Evolutionary conservation across 2,797 vertebrate species (phyloP).

Genomic region (Podargus strigoides): DNA sequence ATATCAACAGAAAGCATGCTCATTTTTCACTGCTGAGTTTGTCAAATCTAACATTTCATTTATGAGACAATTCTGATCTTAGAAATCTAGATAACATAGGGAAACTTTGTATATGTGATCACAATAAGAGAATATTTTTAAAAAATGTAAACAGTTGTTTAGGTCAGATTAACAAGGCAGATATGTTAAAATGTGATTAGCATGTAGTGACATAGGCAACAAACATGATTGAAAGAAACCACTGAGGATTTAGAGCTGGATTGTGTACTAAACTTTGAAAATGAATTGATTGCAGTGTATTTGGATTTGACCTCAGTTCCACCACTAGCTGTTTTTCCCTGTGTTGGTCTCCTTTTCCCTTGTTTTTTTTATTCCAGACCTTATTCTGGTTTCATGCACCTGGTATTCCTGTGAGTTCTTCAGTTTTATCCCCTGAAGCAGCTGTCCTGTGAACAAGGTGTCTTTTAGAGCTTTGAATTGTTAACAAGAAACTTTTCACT

Average conservation of each 20-base stretch:
- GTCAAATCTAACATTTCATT: background rate
- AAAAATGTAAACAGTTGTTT: background rate
- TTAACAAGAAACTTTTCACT: background rate
- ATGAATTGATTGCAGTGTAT: background rate
- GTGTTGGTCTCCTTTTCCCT: background rate
- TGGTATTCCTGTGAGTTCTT: background rate
- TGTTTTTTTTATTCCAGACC: fast-evolving
- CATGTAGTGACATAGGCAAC: background rate
- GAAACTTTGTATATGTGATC: background rate
- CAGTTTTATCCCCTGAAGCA: background rate
- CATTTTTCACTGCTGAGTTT: background rate
- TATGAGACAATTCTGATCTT: background rate
- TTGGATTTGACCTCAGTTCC: background rate
- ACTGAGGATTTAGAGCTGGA: background rate
- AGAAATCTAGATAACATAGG: background rate
- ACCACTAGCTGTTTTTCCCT: background rate
- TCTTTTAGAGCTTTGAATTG: background rate
- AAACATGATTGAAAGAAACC: background rate
- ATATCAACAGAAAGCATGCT: background rate
- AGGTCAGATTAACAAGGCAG: background rate
- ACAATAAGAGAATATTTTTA: background rate
- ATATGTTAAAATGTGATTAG: background rate
- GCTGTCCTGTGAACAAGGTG: background rate
- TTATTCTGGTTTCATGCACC: background rate
- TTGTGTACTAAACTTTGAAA: background rate